A percentile compares a stretch with the other conserved stretches of the same genome.
phyloP scores from a whole-genome alignment of 2,888 invertebrate genomes.

The Troilus luridus region DNA sequence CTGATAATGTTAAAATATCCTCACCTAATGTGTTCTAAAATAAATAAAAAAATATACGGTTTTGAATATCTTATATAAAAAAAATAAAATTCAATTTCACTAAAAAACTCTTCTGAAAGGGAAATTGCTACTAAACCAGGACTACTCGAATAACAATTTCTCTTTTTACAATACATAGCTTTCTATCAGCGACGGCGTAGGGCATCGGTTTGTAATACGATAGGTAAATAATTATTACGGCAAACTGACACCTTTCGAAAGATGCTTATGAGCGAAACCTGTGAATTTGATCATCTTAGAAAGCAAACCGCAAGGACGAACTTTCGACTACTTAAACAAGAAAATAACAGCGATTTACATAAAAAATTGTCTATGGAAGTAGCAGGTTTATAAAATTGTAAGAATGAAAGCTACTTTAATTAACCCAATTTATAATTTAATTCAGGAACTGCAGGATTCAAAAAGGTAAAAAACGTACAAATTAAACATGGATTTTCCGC shows the following conservation, averaged over 20 bases:
- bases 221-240: conserved; percentile 30
- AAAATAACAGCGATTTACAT: conserved; percentile 30
- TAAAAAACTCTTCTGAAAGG: not conserved
- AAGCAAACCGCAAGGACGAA: conserved; percentile 4
- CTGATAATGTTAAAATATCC: no score
- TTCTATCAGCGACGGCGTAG: not conserved
- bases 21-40: no score
- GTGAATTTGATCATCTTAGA: conserved; percentile 14
- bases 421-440: no score
- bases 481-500: no score
- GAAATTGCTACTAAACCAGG: not conserved
- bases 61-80: not conserved
- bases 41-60: no score
- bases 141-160: not conserved
- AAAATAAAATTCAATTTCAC: not conserved
- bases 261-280: not conserved
- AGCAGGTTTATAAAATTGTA: not conserved
- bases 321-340: conserved; percentile 8
- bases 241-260: conserved; percentile 21
- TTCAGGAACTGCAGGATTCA: no score
- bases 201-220: not conserved
- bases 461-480: no score
- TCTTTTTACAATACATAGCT: not conserved
- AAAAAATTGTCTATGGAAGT: not conserved
- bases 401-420: no score